Base-by-base conservation (phyloP, 1,140 invertebrate genomes). In the Drosophila bocki region DNA sequence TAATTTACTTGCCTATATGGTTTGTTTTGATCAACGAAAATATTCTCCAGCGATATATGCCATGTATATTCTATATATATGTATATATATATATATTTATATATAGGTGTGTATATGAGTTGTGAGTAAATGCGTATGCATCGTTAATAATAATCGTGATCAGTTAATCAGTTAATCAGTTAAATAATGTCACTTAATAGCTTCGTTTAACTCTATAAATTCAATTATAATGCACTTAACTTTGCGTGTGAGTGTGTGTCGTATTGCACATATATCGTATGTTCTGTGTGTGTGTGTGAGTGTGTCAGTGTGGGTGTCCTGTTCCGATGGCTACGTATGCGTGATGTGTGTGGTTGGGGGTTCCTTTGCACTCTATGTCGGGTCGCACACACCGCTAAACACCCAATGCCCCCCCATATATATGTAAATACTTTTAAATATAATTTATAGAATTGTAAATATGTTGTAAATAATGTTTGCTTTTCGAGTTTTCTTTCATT, bases 181-280 rank as follows among this genome's bases (percentile, higher is more conserved):
- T 80, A 86, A 86, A 83, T 86, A 68, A 86, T 82, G 61, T 82
- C 64, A 83, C 75, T 83, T 84, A 84, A 85, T 85, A 84, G 65
- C 65, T 74, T 86, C 63, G 67, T 82, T 88, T 90, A 88, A 85
- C 69, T 88, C 85, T 88, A 90, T 88, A 88, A 88, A 85, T 90
- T 90, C 85, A 90, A 90, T 91, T 91, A 82, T 90, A 90, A 90
- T 90, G 85, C 85, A 90, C 85, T 90, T 90, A 90, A 90, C 78
- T 88, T 86, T 82, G 76, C 76, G 76, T 79, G 68, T 63, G 68
- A 78, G 64, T 68, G 35, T 71, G 59, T 77, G 37, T 67, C 41
- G 54, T 80, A 63, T 72, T 79, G 76, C 56, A 64, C 76, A 64
- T 74, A 44, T 60, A 13, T 64, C 39, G 53, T 54, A 13, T 54